Percentiles rank a stretch among this genome's conserved stretches.
These are phyloP conservation scores for Halichoerus grypus DNA, from an alignment of 2,113 vertebrate species.

Conservation along the genomic window DNA sequence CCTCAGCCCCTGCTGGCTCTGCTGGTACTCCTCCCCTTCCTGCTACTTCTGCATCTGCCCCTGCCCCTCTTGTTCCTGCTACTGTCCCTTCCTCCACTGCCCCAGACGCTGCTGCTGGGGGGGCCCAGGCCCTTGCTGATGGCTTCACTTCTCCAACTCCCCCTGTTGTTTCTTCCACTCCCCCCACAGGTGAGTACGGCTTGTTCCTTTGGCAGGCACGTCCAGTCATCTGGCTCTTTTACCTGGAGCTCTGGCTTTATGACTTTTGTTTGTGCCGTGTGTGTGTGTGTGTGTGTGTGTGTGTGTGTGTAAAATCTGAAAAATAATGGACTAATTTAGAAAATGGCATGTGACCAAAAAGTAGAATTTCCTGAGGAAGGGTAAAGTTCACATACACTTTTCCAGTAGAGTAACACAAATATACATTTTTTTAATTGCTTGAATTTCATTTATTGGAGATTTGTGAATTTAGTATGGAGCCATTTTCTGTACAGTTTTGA, in stretches of 20 bases:
- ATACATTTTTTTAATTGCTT: not conserved
- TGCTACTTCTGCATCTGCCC: slow-evolving; percentile 88
- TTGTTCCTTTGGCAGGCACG: slow-evolving; percentile 69
- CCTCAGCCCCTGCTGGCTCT: slow-evolving; percentile 88
- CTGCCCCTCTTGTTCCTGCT: slow-evolving; percentile 88
- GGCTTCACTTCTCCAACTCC: slow-evolving; percentile 95
- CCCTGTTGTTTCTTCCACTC: slow-evolving; percentile 94
- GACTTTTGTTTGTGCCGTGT: not conserved
- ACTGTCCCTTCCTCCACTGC: slow-evolving; percentile 87
- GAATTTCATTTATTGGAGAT: slow-evolving; percentile 44
- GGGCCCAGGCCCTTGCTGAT: slow-evolving; percentile 92
- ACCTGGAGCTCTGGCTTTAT: slow-evolving; percentile 47
- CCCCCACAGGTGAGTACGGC: slow-evolving; percentile 95
- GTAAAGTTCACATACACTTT: not conserved
- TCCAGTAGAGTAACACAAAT: not conserved
- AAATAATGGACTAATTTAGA: slow-evolving; percentile 9
- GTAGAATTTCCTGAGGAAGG: slow-evolving; percentile 21
- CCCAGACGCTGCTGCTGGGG: slow-evolving; percentile 91
- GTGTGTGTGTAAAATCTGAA: not conserved
- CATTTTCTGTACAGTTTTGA: slow-evolving; percentile 12
- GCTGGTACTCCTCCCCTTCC: slow-evolving; percentile 92
- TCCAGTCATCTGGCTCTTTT: slow-evolving; percentile 43
- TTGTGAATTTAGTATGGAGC: slow-evolving; percentile 9
- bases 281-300: not conserved
- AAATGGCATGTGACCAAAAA: slow-evolving; percentile 28